Evolutionary conservation across 2,113 vertebrate genomes (phyloP).

Genomic region (Petrocephalus microphthalmus): DNA sequence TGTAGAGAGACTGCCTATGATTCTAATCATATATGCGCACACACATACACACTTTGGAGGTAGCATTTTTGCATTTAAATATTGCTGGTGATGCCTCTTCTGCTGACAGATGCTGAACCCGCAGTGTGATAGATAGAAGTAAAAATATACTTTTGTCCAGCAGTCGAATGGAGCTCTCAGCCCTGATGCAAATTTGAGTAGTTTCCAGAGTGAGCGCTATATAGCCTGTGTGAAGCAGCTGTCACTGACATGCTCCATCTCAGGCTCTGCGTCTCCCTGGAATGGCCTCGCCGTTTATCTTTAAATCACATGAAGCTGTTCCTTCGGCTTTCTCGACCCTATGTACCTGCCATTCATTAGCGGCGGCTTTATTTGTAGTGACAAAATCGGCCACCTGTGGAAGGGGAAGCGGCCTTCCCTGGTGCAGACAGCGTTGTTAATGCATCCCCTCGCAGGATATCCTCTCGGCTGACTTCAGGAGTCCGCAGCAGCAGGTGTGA

Average conservation of each 20-base stretch:
- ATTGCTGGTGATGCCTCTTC: neutral
- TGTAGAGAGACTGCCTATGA: neutral
- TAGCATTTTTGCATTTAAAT: neutral
- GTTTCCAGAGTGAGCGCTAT: neutral
- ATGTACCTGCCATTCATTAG: neutral
- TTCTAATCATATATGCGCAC: neutral
- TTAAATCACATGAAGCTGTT: neutral
- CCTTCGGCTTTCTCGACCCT: neutral
- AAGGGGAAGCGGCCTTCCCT: neutral
- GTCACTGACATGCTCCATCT: neutral
- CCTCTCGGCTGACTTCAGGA: neutral
- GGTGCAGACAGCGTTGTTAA: neutral
- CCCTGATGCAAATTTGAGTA: neutral
- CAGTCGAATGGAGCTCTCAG: neutral
- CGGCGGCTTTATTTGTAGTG: neutral
- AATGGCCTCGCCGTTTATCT: neutral
- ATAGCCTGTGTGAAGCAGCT: neutral
- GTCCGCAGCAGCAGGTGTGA: neutral
- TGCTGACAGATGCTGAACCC: neutral
- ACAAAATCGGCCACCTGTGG: neutral
- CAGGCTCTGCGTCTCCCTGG: neutral
- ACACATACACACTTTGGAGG: neutral
- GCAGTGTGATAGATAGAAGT: neutral
- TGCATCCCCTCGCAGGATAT: neutral
- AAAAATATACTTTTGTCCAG: conserved; percentile 2